A percentile compares a stretch with the other conserved stretches of the same genome.
Conservation (phyloP, 2,797 vertebrate species). For the Gymnoscopelus braueri region DNA sequence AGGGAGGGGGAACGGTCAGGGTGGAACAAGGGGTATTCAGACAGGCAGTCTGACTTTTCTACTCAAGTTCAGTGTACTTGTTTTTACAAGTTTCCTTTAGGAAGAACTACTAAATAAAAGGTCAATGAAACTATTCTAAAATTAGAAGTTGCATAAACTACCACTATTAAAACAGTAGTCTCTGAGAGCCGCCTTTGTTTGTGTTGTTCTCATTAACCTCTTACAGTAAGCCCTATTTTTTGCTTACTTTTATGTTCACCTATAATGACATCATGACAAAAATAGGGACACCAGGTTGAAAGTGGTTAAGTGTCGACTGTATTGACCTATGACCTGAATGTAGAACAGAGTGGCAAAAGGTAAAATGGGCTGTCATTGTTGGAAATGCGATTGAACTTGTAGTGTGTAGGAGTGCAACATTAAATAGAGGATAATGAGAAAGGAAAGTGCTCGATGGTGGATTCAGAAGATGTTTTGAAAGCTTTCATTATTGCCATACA, state of each 20-base stretch:
- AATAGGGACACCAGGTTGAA: too few relatives aligned
- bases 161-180: too few relatives aligned
- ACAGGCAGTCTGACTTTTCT: constrained; percentile 62
- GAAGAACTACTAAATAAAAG: not conserved
- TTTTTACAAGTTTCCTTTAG: constrained; percentile 22
- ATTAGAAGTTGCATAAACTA: too few relatives aligned
- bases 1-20: constrained; percentile 32
- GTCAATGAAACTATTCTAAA: too few relatives aligned
- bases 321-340: not conserved
- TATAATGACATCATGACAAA: too few relatives aligned
- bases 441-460: constrained; percentile 2
- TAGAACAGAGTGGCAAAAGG: constrained; percentile 19
- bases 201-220: constrained; percentile 4
- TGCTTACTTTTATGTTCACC: too few relatives aligned
- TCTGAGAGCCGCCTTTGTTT: not conserved
- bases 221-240: not conserved
- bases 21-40: constrained; percentile 69
- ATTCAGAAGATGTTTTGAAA: not conserved
- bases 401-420: constrained; percentile 13
- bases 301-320: not conserved
- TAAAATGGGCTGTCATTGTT: constrained; percentile 15
- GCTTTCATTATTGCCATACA: constrained; percentile 9
- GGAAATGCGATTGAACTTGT: constrained; percentile 19
- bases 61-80: constrained; percentile 23
- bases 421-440: constrained; percentile 18